Conservation (phyloP, 2,113 vertebrate species). For the Gopherus flavomarginatus region DNA sequence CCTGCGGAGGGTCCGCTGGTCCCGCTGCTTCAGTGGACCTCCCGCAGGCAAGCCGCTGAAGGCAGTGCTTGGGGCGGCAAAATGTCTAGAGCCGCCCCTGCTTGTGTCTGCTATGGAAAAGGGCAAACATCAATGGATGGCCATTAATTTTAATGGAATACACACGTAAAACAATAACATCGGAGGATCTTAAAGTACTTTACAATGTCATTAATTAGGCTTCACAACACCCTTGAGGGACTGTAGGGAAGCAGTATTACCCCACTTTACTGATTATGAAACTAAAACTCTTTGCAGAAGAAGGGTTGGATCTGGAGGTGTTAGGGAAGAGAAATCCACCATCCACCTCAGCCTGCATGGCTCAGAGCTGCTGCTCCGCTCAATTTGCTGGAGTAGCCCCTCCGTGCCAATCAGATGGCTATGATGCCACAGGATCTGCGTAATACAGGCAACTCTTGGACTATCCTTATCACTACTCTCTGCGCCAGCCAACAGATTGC, state of each 20-base stretch:
- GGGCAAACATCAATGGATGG: background rate
- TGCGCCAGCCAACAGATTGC: accelerated
- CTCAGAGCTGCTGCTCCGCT: background rate
- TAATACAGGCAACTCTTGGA: background rate
- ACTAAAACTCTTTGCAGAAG: background rate
- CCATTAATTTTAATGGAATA: background rate
- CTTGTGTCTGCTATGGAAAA: background rate
- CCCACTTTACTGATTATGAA: background rate
- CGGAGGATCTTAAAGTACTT: background rate
- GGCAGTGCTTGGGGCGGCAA: too few species aligned
- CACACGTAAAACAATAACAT: background rate
- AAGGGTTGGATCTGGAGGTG: background rate
- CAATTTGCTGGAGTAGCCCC: background rate
- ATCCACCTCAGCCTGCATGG: background rate
- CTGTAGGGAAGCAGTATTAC: background rate
- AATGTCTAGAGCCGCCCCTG: too few species aligned
- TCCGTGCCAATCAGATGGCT: accelerated
- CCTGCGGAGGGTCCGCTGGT: too few species aligned
- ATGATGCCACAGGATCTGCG: background rate
- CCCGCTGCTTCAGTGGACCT: too few species aligned
- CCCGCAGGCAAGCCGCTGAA: too few species aligned
- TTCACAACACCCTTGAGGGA: background rate
- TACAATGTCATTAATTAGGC: background rate
- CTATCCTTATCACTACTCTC: background rate
- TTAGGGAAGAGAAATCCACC: background rate